A percentile compares a stretch with the other conserved stretches of the same genome.
These are phyloP conservation scores for Cerceris ruficornis DNA, from an alignment of 2,888 invertebrate genomes.

Conservation along the genomic window DNA sequence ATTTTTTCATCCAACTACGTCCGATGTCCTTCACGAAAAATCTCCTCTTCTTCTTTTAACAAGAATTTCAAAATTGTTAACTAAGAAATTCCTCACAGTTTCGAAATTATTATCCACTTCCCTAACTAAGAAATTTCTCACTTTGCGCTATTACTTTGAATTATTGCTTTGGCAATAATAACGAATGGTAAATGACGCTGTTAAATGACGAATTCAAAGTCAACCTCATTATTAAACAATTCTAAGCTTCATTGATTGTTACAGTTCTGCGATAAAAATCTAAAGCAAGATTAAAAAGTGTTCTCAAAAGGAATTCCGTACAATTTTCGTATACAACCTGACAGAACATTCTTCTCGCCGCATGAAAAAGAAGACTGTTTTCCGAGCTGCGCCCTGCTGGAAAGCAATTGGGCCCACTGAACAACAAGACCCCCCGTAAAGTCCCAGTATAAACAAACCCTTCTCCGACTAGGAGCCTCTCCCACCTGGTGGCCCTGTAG, in stretches of 20 bases:
- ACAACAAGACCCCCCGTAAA: slow-evolving; percentile 71
- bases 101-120: too few species aligned
- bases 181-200: too few species aligned
- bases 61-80: neutral
- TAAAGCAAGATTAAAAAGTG: too few species aligned
- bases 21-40: slow-evolving; percentile 27
- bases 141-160: too few species aligned
- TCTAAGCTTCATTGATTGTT: too few species aligned
- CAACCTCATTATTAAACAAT: too few species aligned
- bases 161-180: too few species aligned
- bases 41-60: neutral
- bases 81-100: too few species aligned
- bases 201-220: too few species aligned
- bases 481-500: slow-evolving; percentile 54
- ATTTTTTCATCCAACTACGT: slow-evolving; percentile 29
- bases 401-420: slow-evolving; percentile 76
- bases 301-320: neutral
- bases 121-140: too few species aligned
- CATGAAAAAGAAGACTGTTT: slow-evolving; percentile 63
- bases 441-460: slow-evolving; percentile 76
- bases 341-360: slow-evolving; percentile 35
- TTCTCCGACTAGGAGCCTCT: slow-evolving; percentile 61
- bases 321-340: neutral
- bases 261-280: too few species aligned
- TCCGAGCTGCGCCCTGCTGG: slow-evolving; percentile 57